Percentiles rank a stretch among this genome's conserved stretches.
Evolutionary conservation across 2,113 vertebrate species (phyloP).

Genomic region (Mellivora capensis): DNA sequence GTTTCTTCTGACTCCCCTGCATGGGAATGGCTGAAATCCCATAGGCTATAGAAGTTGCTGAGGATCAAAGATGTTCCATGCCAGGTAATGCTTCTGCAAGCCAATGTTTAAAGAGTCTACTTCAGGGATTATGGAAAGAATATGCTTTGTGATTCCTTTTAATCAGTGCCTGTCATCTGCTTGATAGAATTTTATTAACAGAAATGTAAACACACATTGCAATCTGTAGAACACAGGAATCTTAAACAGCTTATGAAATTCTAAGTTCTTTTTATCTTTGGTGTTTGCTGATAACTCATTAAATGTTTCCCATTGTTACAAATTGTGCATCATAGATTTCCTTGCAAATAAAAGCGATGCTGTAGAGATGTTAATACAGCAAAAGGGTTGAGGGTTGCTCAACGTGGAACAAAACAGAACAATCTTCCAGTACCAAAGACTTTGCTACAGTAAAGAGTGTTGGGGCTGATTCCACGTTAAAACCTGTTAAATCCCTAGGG

Average conservation of each 20-base stretch:
- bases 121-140: not conserved
- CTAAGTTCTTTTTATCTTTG: slow-evolving; percentile 60
- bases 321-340: slow-evolving; percentile 8
- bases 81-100: not conserved
- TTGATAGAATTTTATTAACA: slow-evolving; percentile 69
- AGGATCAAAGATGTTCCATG: not conserved
- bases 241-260: slow-evolving; percentile 64
- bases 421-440: not conserved
- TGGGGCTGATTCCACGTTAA: too few relatives aligned
- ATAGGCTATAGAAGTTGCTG: not conserved
- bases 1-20: not conserved
- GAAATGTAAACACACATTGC: slow-evolving; percentile 58
- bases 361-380: not conserved
- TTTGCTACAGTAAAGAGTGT: not conserved
- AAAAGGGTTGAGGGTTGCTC: not conserved
- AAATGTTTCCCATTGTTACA: slow-evolving; percentile 35
- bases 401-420: not conserved
- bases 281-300: slow-evolving; percentile 62
- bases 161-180: slow-evolving; percentile 60
- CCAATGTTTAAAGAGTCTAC: slow-evolving; percentile 18
- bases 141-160: slow-evolving; percentile 48
- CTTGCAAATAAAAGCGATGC: slow-evolving; percentile 21
- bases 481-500: too few relatives aligned
- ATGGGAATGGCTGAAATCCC: not conserved
- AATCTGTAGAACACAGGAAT: slow-evolving; percentile 55